A percentile compares a stretch with the other conserved stretches of the same genome.
These are phyloP conservation scores for Benitochromis conjunctus DNA, from an alignment of 2,113 vertebrate species.

Conservation along the genomic window DNA sequence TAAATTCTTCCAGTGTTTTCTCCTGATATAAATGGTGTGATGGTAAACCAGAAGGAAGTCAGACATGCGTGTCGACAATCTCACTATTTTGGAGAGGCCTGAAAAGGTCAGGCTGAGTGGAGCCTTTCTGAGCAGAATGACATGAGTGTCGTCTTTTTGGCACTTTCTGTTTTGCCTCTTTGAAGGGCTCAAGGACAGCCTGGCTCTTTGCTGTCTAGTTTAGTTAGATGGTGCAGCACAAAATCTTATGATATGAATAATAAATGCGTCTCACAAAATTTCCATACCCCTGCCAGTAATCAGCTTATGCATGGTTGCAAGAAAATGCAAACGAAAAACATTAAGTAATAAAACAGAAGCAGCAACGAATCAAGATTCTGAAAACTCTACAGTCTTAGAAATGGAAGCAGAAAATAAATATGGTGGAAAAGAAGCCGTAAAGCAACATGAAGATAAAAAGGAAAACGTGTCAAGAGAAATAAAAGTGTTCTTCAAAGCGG, in stretches of 20 bases:
- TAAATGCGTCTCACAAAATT: background rate
- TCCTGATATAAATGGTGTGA: background rate
- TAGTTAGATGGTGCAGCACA: background rate
- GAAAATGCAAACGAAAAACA: background rate
- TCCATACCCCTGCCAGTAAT: background rate
- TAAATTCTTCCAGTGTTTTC: background rate
- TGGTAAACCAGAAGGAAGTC: background rate
- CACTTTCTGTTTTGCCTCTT: background rate
- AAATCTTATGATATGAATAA: background rate
- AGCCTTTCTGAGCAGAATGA: background rate
- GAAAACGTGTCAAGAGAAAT: conserved; percentile 20
- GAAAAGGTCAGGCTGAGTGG: background rate
- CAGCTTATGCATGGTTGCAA: background rate
- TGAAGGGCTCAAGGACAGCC: background rate
- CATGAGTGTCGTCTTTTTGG: background rate
- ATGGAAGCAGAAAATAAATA: background rate
- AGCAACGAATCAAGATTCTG: background rate
- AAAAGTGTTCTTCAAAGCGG: background rate
- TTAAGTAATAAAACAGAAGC: background rate
- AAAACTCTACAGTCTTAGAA: background rate
- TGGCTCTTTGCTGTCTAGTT: background rate
- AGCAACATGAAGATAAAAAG: background rate
- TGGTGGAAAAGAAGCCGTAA: background rate
- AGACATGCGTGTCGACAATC: background rate
- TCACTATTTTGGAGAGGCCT: background rate